Evolutionary conservation across 2,113 vertebrate species (phyloP), one percentile per base, ranked within the genome.

Genomic region (Uria lomvia): DNA sequence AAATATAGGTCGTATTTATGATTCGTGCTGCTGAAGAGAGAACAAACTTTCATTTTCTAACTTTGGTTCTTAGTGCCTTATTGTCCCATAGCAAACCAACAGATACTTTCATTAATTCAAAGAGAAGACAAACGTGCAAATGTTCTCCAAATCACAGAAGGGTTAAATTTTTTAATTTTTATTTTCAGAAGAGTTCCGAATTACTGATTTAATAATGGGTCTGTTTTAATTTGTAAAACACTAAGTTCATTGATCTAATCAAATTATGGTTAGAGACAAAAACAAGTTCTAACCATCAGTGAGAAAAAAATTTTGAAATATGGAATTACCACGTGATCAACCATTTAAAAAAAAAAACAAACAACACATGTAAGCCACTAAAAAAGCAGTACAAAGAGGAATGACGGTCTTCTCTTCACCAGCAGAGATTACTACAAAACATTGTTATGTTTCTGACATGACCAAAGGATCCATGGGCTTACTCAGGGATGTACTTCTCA

Each of bases 301-400:
- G 22, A 53, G 23, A 15, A 60, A 75, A 85, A 66, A 26, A 36
- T 24, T 4, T 26, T 40, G 15, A 65, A 80, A 88, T 74, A 32
- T 2, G 7, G 21, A 70, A 82, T 65, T 36, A 53, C 14, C 3
- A 2, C 14, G 3, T 71, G 40, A 90, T 55, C 3, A 13, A 38
- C 6, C 15, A 34, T 29, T 50, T n/a, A 56, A 50, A 43, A 66
- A 58, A 12, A 38, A 71, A 52, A 34, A 24, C 38, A 56, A 8
- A 1, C 0, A 1, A 9, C 3, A 45, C 2, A 29, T 8, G 2
- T 29, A 53, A 68, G 5, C 20, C 23, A 38, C 8, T 22, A 68
- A 52, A 65, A 32, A 45, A 67, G 8, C 17, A 42, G 5, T 20
- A 23, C 12, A 56, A 47, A 77, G 6, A 45, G 4, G 8, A 77